These are phyloP conservation scores for Drosophila pachea DNA, from an alignment of 1,140 invertebrate species.

Conservation along the genomic window DNA sequence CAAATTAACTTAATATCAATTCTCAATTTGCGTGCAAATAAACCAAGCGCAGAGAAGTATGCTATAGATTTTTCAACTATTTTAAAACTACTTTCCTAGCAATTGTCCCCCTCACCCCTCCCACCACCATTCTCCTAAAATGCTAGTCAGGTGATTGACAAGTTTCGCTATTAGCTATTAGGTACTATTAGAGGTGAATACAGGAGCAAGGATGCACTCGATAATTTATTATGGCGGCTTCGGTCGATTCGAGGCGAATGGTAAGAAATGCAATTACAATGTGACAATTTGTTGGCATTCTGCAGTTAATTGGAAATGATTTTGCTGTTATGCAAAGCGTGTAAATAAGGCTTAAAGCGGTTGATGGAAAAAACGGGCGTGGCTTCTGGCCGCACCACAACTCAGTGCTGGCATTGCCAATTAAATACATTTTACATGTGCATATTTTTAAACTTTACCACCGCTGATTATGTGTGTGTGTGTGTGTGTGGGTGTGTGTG, in stretches of 20 bases:
- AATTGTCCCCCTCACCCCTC: no score
- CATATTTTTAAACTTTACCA: no score
- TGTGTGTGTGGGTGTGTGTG: no score
- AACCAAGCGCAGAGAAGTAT: conserved; percentile 38
- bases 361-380: no score
- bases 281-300: conserved; percentile 7
- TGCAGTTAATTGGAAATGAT: conserved; percentile 29
- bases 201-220: neutral
- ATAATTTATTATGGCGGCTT: conserved; percentile 5
- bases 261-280: neutral
- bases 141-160: neutral
- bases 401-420: neutral
- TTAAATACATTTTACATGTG: neutral
- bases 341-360: conserved; percentile 7
- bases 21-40: conserved; percentile 42
- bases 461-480: no score
- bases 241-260: neutral
- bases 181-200: no score
- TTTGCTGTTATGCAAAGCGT: conserved; percentile 10
- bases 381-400: neutral
- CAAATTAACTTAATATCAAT: conserved; percentile 57
- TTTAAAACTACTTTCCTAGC: neutral
- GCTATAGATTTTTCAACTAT: conserved; percentile 12
- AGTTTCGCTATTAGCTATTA: neutral
- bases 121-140: no score